Percentiles rank a stretch among this genome's conserved stretches.
Conservation (phyloP, 2,797 vertebrate species). For the Argentina silus region DNA sequence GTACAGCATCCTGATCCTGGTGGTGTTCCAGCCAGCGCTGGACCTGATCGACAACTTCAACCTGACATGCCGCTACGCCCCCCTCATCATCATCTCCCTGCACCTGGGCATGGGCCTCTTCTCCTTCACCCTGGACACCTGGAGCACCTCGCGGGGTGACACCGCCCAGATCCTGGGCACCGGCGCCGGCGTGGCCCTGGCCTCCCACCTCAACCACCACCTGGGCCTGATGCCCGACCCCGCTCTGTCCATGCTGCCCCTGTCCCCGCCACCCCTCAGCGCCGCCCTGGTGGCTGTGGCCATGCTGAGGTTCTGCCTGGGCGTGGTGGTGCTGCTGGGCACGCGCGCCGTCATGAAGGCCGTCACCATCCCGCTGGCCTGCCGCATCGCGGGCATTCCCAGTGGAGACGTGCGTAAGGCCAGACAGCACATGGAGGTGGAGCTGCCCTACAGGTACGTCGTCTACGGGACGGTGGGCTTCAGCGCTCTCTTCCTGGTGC, state of each 20-base stretch:
- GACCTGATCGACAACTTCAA: constrained; percentile 90
- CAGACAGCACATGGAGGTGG: constrained; percentile 92
- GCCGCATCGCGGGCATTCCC: constrained; percentile 77
- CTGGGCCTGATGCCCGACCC: constrained; percentile 83
- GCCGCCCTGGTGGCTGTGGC: constrained; percentile 72
- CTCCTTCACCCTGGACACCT: constrained; percentile 95
- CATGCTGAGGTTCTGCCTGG: constrained; percentile 78
- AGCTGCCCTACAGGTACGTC: constrained; percentile 93
- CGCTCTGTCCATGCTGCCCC: constrained; percentile 72
- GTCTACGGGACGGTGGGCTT: constrained; percentile 91
- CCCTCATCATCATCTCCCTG: constrained; percentile 85
- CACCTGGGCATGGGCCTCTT: constrained; percentile 90
- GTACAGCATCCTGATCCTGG: constrained; percentile 88
- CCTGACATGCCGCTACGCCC: constrained; percentile 84
- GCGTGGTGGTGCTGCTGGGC: constrained; percentile 82
- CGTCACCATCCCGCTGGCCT: constrained; percentile 86
- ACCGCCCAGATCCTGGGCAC: constrained; percentile 94
- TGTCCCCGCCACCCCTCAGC: constrained; percentile 73
- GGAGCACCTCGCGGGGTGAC: constrained; percentile 97
- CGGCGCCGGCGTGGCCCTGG: constrained; percentile 90
- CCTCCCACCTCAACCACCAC: constrained; percentile 82
- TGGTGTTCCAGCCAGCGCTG: constrained; percentile 85
- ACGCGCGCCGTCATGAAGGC: constrained; percentile 86
- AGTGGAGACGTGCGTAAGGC: constrained; percentile 82
- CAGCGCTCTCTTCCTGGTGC: constrained; percentile 86